Evolutionary conservation across 2,113 vertebrate genomes (phyloP), one percentile per base, ranked within the genome.

Genomic region (Atherinomorus stipes): DNA sequence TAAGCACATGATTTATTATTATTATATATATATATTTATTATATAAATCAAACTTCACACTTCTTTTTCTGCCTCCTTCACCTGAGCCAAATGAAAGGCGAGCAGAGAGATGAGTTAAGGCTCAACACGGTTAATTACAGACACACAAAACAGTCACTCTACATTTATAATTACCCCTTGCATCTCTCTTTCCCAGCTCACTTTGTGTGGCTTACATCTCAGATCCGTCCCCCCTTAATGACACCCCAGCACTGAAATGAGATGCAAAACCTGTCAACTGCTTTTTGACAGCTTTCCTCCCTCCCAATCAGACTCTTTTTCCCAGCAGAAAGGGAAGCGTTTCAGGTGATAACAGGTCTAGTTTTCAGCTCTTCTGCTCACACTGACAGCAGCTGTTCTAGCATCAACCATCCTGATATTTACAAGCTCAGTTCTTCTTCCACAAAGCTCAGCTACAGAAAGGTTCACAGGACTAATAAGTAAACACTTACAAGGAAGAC

Each of bases 51-150:
- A 57, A 40, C 25, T 11, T 4, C 11, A 13, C 42, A 4, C 1
- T 4, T 7, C 23, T 64, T 3, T 61, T 69, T 52, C 44, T 57
- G 19, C 40, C 12, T 51, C 1, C 69, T 54, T 62, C 62, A 80
- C 87, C 73, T 89, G 74, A 81, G 56, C 63, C 34, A 44, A 67
- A 72, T 71, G 73, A 84, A 31, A 75, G 71, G 68, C 51, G 61
- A 81, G 19, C 9, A 45, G 22, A 50, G 45, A 40, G 51, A 70
- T 71, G 67, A 68, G 80, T 81, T 69, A 57, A 75, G 73, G 75
- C 71, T 61, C 59, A 34, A 23, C 73, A 22, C 21, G 9, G 70
- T 71, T 89, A 85, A 89, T 90, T 86, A 90, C 65, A 90, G 83
- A 26, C 74, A 23, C 13, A 65, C 71, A 61, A 73, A 60, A 2